Percentiles rank a stretch among this genome's conserved stretches.
Evolutionary conservation across 2,113 vertebrate species (phyloP).

Genomic region (Corydoras maculifer): DNA sequence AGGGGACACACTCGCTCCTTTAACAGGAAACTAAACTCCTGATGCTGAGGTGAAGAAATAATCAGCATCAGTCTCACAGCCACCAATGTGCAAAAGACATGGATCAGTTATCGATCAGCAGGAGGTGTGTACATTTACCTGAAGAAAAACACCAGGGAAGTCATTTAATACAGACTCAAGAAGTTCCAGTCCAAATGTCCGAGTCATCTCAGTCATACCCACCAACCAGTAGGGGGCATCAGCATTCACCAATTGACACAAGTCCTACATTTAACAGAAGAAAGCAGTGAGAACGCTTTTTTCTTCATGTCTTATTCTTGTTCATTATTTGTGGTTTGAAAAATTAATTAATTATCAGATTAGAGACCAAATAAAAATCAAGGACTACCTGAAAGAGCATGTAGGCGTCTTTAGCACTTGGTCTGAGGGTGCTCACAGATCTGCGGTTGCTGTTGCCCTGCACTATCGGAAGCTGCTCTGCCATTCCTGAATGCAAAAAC

Average conservation of each 20-base stretch:
- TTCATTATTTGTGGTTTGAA: too few relatives aligned
- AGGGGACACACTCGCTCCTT: conserved; percentile 97
- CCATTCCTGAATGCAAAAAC: conserved; percentile 58
- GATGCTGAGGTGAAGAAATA: conserved; percentile 65
- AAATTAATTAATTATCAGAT: too few relatives aligned
- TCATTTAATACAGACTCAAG: conserved; percentile 96
- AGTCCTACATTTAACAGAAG: conserved; percentile 66
- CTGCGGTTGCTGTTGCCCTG: conserved; percentile 93
- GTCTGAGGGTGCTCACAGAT: conserved; percentile 87
- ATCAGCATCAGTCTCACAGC: background rate
- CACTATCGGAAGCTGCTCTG: conserved; percentile 73
- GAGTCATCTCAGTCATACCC: conserved; percentile 98
- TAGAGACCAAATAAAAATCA: too few relatives aligned
- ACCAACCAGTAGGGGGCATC: conserved; percentile 98
- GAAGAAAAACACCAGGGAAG: conserved; percentile 92
- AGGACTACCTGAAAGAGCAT: conserved; percentile 93
- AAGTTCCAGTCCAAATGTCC: conserved; percentile 93
- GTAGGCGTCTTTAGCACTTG: conserved; percentile 96
- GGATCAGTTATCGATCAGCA: too few relatives aligned
- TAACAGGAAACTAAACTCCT: conserved; percentile 96
- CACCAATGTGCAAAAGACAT: background rate
- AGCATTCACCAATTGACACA: conserved; percentile 96
- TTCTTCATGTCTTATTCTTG: too few relatives aligned
- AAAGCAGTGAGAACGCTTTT: too few relatives aligned
- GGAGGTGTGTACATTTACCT: too few relatives aligned